Conservation (phyloP, 30 jellyfish, hydroid and myxozoan species). For the Aurelia sp. region DNA sequence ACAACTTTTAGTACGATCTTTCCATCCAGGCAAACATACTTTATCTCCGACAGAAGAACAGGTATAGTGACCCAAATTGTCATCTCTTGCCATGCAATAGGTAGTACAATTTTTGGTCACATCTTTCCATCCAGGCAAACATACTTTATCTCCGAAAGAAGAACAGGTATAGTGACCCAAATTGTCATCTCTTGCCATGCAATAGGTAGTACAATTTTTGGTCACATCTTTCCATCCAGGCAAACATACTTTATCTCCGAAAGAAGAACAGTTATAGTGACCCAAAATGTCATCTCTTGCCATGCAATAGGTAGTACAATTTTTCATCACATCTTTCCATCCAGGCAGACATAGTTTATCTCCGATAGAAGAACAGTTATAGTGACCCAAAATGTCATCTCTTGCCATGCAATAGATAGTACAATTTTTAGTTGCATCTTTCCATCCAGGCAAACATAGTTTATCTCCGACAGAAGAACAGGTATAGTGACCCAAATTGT, state of each 20-base stretch:
- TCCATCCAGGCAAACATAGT: too few species aligned
- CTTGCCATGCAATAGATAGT: too few species aligned
- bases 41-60: too few species aligned
- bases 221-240: slow-evolving; percentile 47
- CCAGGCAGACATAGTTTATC: slow-evolving; percentile 64
- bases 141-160: too few species aligned
- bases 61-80: too few species aligned
- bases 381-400: too few species aligned
- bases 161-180: slow-evolving; percentile 65
- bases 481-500: too few species aligned
- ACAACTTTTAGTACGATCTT: slow-evolving; percentile 37
- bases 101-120: slow-evolving; percentile 46
- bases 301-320: too few species aligned
- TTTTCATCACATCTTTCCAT: slow-evolving; percentile 25
- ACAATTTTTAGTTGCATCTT: too few species aligned
- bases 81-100: too few species aligned
- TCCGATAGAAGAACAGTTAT: slow-evolving; percentile 38
- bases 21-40: too few species aligned
- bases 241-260: slow-evolving; percentile 57
- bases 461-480: too few species aligned
- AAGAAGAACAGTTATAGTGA: slow-evolving; percentile 46
- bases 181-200: slow-evolving; percentile 54
- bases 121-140: slow-evolving; percentile 67
- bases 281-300: slow-evolving; percentile 45
- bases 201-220: not conserved